Base-by-base conservation (phyloP, 2,113 vertebrate species). In the Seriola dumerili region DNA sequence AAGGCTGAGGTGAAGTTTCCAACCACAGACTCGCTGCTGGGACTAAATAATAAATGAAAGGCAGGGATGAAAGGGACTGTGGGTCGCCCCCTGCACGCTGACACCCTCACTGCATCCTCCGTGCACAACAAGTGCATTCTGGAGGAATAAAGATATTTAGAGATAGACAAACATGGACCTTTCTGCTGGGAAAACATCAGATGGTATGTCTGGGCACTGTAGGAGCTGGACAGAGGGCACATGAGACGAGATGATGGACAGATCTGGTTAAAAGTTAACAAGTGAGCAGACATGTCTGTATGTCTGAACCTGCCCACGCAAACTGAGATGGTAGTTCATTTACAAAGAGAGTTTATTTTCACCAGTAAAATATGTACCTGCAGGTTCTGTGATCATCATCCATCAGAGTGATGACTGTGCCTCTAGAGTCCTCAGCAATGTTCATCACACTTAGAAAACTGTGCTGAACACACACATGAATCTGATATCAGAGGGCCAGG, bases 41-140 rank as follows among this genome's bases (percentile, higher is more conserved):
- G 75, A 57, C 72, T 84, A 77, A 88, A 90, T 90, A 84, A 86
- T 86, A 79, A 84, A 90, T 86, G 77, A 88, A 84, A 88, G 23
- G 62, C 66, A 66, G 69, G 86, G 83, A 86, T 88, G 86, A 90
- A 90, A 88, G 78, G 62, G 66, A 78, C 58, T 58, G 64, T 19
- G 78, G 83, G 80, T 86, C 48, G 44, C 59, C 80, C 78, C 66
- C 72, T 57, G 34, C 54, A 57, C 17, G 11, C 64, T 50, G 80
- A 80, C 84, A 80, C 71, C 69, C 70, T 59, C 77, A 59, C 54
- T 46, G 70, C 50, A 77, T 65, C 70, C 61, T 84, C 73, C 0
- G 2, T 84, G 82, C 57, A 84, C 38, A 84, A 83, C 64, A 68
- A 29, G 72, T 57, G 63, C 81, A 69, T 83, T 84, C 83, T 75